Base-by-base conservation (phyloP, 92 coral and sea anemone species). In the Zoanthus solanderi region DNA sequence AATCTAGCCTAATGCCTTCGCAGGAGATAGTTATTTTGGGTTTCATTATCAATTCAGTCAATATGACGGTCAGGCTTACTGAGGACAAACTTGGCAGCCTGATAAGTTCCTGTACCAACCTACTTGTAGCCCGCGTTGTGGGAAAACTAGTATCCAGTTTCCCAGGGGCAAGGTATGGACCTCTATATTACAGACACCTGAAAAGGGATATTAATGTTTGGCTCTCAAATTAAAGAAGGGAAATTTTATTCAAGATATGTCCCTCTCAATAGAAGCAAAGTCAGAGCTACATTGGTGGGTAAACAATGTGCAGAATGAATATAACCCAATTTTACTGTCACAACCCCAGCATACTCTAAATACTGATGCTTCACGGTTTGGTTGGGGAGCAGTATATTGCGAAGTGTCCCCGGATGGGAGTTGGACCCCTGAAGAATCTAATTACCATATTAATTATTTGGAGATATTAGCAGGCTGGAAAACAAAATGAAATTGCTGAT, bases 81-180 rank as follows among this genome's bases (percentile, higher is more conserved):
- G 47, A 30, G 47, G 76, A 72, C 10, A 58, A 85, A 37, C 45
- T 72, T 44, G 50, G 12, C 11, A 17, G 65, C 23, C 18, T 90
- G 6, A 57, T 53, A 13, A 15, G 37, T 67, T 12, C 68, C 53
- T 86, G 87, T 53, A 28, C 30, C 81, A 72, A 17, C 67, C 63
- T 90, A 18, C 66, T 72, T 18, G 63, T 86, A 7, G 92, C 92
- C 60, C 76, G 66, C 23, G 87, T 86, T 10, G 83, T 68, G 17
- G 92, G 92, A 68, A 56, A 85, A 86, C 14, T 89, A 66, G 88
- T 89, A 9, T 47, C 92, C 5, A 82, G 87, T 71, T 91, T 91
- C 34, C 90, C 92, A 9, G 87, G 87, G 17, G 89, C 68, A 30
- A 78, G 9, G 75, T 37, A 82, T 69, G 88, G 60, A 50, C 90